Evolutionary conservation across 2,888 invertebrate species (phyloP).

Genomic region (Perizoma affinitatum): DNA sequence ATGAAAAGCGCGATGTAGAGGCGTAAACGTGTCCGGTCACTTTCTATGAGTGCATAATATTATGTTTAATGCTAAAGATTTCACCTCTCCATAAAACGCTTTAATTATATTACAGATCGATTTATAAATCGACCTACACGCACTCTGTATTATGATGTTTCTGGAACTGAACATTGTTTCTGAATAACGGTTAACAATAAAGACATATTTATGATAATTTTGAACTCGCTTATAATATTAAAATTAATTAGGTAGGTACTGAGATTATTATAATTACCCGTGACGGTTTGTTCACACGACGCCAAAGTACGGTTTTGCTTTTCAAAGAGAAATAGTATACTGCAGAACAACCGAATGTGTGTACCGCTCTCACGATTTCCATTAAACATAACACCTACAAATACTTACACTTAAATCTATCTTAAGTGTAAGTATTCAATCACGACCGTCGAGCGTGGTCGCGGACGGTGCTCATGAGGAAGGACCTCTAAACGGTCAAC

Average conservation of each 20-base stretch:
- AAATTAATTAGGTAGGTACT: constrained; percentile 9
- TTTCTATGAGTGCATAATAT: constrained; percentile 57
- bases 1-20: constrained; percentile 50
- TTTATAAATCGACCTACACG: constrained; percentile 27
- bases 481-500: too few relatives aligned
- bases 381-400: too few relatives aligned
- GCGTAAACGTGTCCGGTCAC: constrained; percentile 56
- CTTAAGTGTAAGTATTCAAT: too few relatives aligned
- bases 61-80: constrained; percentile 56
- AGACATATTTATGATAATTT: constrained; percentile 28
- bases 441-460: too few relatives aligned
- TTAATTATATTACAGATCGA: constrained; percentile 53
- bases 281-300: constrained; percentile 7
- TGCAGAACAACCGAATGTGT: too few relatives aligned
- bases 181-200: constrained; percentile 12
- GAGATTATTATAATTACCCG: constrained; percentile 18
- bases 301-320: too few relatives aligned
- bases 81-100: constrained; percentile 67
- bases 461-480: too few relatives aligned
- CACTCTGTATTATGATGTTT: constrained; percentile 29
- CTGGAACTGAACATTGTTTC: constrained; percentile 33
- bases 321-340: too few relatives aligned
- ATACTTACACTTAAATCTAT: too few relatives aligned
- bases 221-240: constrained; percentile 20
- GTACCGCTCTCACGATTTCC: too few relatives aligned